Conservation (phyloP, 2,113 vertebrate genomes). For the Thomomys bottae region DNA sequence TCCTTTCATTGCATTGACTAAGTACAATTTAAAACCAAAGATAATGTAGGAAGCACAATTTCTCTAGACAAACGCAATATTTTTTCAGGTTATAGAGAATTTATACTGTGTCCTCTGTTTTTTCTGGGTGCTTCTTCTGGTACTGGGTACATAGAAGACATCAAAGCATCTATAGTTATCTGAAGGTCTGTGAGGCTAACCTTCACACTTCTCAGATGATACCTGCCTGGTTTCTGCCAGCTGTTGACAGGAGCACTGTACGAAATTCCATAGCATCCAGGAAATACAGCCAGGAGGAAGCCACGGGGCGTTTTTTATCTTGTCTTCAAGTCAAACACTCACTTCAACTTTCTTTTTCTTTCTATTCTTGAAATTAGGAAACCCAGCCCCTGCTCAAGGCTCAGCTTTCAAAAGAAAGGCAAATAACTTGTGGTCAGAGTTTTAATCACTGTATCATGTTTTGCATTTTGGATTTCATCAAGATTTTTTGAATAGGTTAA, state of each 20-base stretch:
- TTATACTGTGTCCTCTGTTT: not conserved
- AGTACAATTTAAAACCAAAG: not conserved
- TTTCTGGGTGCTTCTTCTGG: not conserved
- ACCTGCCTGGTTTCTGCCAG: not conserved
- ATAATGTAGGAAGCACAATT: not conserved
- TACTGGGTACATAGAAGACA: not conserved
- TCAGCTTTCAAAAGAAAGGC: not conserved
- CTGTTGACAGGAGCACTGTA: not conserved
- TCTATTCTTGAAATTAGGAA: not conserved
- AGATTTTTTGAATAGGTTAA: not conserved
- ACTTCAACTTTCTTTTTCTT: not conserved
- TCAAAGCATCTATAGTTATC: not conserved
- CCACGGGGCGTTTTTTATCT: not conserved
- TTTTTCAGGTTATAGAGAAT: not conserved
- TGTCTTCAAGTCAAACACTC: not conserved
- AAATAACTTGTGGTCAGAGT: not conserved
- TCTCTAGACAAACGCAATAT: not conserved
- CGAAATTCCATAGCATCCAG: not conserved
- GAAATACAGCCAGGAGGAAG: not conserved
- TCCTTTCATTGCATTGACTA: not conserved
- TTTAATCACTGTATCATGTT: not conserved
- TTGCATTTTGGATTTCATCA: not conserved
- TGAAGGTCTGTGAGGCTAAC: not conserved
- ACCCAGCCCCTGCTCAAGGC: not conserved
- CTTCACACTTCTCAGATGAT: not conserved